These are phyloP conservation scores for Luperina testacea DNA, from an alignment of 2,888 invertebrate species.

Conservation along the genomic window DNA sequence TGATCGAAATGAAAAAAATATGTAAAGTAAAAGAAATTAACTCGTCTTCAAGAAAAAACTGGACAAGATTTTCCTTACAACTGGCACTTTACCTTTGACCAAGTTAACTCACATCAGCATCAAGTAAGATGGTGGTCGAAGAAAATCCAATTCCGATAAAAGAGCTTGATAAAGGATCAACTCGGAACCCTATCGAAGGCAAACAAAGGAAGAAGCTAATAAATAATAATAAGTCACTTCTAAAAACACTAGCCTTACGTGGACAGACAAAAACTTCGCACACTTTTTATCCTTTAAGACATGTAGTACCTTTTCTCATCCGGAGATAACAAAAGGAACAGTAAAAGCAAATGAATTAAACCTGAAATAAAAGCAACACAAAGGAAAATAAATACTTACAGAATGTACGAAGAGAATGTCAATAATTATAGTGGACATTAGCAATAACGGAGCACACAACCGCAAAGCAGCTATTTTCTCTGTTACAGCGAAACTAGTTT, in stretches of 20 bases:
- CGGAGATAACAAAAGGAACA: conserved; percentile 34
- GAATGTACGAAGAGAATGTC: conserved; percentile 42
- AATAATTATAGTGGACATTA: conserved; percentile 66
- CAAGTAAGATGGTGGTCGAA: conserved; percentile 15
- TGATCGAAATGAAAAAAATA: neutral
- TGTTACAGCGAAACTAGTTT: conserved; percentile 35
- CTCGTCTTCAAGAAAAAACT: neutral
- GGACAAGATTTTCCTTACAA: neutral
- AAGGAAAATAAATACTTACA: conserved; percentile 20
- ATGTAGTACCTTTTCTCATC: conserved; percentile 43
- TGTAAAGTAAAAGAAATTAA: neutral
- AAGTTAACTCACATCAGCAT: conserved; percentile 18
- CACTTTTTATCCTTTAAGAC: conserved; percentile 37
- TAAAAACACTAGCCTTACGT: conserved; percentile 13
- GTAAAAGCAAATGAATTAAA: conserved; percentile 45
- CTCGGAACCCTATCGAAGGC: conserved; percentile 29
- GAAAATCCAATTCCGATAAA: conserved; percentile 32
- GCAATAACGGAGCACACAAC: conserved; percentile 54
- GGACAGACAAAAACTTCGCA: conserved; percentile 33
- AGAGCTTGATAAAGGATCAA: conserved; percentile 32
- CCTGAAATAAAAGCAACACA: conserved; percentile 28
- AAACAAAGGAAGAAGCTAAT: conserved; percentile 44
- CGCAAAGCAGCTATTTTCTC: conserved; percentile 51
- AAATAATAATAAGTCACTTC: conserved; percentile 55
- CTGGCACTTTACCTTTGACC: neutral